Conservation (phyloP, 2,797 vertebrate genomes). For the Phoxinus dragarum region DNA sequence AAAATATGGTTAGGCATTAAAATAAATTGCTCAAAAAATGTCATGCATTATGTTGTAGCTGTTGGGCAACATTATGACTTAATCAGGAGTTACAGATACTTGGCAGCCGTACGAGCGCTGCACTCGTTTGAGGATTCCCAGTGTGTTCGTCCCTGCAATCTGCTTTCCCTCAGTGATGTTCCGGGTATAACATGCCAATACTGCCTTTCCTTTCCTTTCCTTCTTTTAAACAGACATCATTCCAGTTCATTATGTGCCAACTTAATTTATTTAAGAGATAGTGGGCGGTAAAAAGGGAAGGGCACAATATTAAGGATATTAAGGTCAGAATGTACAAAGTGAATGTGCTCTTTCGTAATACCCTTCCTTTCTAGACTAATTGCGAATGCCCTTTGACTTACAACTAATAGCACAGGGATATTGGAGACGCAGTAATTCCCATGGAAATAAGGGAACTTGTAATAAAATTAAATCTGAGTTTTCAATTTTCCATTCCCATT, state of each 20-base stretch:
- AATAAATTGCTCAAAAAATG: constrained; percentile 17
- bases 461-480: constrained; percentile 83
- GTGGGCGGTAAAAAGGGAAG: not conserved
- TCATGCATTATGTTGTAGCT: constrained; percentile 5
- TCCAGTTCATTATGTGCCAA: not conserved
- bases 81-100: constrained; percentile 29
- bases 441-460: constrained; percentile 75
- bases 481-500: constrained; percentile 82
- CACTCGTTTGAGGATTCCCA: constrained; percentile 25
- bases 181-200: not conserved
- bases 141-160: constrained; percentile 2
- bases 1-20: constrained; percentile 1
- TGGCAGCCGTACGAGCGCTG: constrained; percentile 3
- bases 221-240: not conserved
- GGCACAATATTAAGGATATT: constrained; percentile 60
- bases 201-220: not conserved
- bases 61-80: constrained; percentile 32
- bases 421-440: constrained; percentile 76
- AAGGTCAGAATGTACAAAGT: constrained; percentile 74
- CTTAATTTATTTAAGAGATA: constrained; percentile 41
- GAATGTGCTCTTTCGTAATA: constrained; percentile 74
- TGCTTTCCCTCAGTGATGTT: not conserved
- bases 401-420: constrained; percentile 77
- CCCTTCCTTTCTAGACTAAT: constrained; percentile 75
- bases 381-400: constrained; percentile 82